phyloP scores from a whole-genome alignment of 2,888 invertebrate genomes.

The Oscheius myriophilus region DNA sequence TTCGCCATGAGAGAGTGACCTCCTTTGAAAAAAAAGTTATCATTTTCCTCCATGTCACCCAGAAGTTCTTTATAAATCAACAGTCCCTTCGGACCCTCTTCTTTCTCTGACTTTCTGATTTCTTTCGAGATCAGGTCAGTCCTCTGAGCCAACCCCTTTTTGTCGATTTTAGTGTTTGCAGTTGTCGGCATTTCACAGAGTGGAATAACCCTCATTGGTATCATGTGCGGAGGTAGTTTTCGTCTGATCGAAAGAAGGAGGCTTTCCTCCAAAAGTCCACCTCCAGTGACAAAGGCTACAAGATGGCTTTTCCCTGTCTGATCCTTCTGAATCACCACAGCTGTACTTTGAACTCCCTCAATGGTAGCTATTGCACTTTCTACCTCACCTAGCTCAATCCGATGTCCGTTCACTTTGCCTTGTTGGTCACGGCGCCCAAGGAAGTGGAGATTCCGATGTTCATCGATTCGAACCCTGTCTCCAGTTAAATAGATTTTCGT shows the following conservation, averaged over 20 bases:
- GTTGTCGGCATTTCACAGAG: constrained; percentile 8
- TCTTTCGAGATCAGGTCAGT: neutral
- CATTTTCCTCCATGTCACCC: constrained; percentile 12
- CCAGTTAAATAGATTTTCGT: constrained; percentile 16
- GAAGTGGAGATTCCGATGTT: constrained; percentile 4
- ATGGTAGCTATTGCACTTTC: constrained; percentile 17
- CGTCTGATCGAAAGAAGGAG: neutral
- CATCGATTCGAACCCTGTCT: constrained; percentile 3
- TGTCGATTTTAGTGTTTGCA: constrained; percentile 10
- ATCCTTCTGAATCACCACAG: constrained; percentile 6
- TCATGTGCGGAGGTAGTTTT: constrained; percentile 8
- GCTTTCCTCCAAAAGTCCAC: too few relatives aligned
- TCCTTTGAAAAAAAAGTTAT: constrained; percentile 58
- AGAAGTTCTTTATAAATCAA: constrained; percentile 29
- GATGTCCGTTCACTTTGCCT: constrained; percentile 26
- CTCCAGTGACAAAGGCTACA: constrained; percentile 8
- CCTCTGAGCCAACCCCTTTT: neutral
- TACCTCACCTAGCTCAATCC: constrained; percentile 29
- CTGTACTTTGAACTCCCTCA: neutral
- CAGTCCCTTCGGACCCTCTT: neutral
- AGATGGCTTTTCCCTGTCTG: constrained; percentile 7
- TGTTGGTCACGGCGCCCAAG: constrained; percentile 27
- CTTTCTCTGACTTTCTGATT: too few relatives aligned
- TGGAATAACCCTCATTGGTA: neutral
- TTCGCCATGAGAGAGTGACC: constrained; percentile 59